Evolutionary conservation across 2,888 invertebrate genomes (phyloP).

Genomic region (Oasisia sp.): DNA sequence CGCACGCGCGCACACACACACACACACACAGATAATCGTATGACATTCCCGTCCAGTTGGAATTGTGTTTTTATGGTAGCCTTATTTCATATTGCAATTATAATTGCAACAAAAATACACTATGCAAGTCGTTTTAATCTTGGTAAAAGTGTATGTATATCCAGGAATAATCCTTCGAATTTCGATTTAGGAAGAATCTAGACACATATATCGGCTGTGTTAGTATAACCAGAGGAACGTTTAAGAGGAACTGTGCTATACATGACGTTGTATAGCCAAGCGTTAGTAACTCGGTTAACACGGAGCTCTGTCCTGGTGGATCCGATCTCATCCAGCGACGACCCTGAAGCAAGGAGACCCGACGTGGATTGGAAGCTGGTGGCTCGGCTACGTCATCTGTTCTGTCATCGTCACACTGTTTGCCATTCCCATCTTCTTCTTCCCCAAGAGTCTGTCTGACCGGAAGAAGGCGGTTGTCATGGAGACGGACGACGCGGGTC

Average conservation of each 20-base stretch:
- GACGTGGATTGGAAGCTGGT: constrained; percentile 37
- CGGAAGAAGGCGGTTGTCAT: neutral
- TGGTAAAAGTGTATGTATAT: too few species aligned
- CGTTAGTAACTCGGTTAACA: neutral
- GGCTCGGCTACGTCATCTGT: constrained; percentile 37
- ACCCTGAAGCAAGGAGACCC: constrained; percentile 30
- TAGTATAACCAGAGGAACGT: neutral
- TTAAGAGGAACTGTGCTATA: neutral
- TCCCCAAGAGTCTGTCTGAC: constrained; percentile 29
- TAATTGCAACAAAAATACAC: too few species aligned
- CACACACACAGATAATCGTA: too few species aligned
- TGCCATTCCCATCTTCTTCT: constrained; percentile 38
- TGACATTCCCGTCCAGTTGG: too few species aligned
- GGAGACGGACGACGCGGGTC: neutral
- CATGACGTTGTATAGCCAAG: neutral
- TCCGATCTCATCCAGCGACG: constrained; percentile 21
- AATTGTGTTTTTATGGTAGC: too few species aligned
- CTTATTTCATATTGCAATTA: too few species aligned
- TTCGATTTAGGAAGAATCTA: neutral
- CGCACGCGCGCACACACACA: too few species aligned
- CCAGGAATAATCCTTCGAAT: neutral
- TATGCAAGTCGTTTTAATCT: too few species aligned
- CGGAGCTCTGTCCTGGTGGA: neutral
- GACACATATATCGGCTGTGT: too few species aligned
- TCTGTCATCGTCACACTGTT: constrained; percentile 17